phyloP scores from a whole-genome alignment of 2,797 vertebrate genomes.

The Rhinophrynus dorsalis region DNA sequence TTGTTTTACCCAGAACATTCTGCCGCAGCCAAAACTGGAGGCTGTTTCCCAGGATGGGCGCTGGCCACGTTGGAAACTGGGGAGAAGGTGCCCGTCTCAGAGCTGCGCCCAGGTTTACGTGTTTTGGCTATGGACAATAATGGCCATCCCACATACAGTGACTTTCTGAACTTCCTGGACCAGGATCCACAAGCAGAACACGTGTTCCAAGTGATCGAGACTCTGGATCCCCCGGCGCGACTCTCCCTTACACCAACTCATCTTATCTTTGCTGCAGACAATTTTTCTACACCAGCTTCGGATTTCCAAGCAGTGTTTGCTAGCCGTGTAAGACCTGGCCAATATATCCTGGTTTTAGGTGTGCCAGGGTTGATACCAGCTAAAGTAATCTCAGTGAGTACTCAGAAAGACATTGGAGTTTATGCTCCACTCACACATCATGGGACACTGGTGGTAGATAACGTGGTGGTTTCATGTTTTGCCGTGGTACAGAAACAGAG shows the following conservation, averaged over 20 bases:
- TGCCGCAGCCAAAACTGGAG: conserved; percentile 94
- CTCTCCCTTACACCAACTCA: conserved; percentile 87
- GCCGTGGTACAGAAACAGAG: conserved; percentile 82
- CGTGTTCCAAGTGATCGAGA: conserved; percentile 81
- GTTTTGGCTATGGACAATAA: conserved; percentile 82
- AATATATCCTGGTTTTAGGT: conserved; percentile 77
- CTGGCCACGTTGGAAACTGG: conserved; percentile 78
- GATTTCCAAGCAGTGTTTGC: conserved; percentile 81
- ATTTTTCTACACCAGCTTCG: conserved; percentile 61
- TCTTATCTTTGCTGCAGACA: conserved; percentile 81
- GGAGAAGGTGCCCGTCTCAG: conserved; percentile 71
- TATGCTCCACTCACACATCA: conserved; percentile 88
- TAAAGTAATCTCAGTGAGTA: conserved; percentile 69
- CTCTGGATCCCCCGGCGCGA: conserved; percentile 65
- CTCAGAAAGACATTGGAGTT: conserved; percentile 70
- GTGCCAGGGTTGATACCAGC: conserved; percentile 66
- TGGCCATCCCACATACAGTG: conserved; percentile 80
- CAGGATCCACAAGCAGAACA: conserved; percentile 69
- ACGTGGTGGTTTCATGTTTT: conserved; percentile 89
- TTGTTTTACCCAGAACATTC: conserved; percentile 83
- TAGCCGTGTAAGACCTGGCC: conserved; percentile 81
- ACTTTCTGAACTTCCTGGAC: conserved; percentile 88
- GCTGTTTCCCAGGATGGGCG: conserved; percentile 87
- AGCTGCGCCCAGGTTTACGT: conserved; percentile 80
- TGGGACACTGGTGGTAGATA: conserved; percentile 87